These are phyloP conservation scores for Coenonympha glycerion DNA, from an alignment of 2,888 invertebrate species.

Conservation along the genomic window DNA sequence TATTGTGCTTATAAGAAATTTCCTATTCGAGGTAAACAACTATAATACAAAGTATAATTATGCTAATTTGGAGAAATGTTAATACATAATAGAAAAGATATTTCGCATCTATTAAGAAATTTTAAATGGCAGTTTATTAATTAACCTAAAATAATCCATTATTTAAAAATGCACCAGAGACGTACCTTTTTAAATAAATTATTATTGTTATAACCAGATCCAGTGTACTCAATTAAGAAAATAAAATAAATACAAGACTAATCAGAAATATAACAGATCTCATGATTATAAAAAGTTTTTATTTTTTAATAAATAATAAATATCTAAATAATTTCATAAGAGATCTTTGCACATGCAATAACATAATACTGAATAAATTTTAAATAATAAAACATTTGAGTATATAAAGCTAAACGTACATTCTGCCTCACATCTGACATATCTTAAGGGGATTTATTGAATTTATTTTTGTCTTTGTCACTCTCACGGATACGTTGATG, in stretches of 20 bases:
- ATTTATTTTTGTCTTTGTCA: too few species aligned
- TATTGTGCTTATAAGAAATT: constrained; percentile 34
- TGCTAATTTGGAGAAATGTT: not conserved
- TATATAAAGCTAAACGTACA: too few species aligned
- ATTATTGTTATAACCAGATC: too few species aligned
- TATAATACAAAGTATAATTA: constrained; percentile 7
- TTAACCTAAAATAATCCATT: not conserved
- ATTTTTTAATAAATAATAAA: not conserved
- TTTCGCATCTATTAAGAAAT: not conserved
- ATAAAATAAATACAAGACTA: not conserved
- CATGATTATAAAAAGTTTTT: not conserved
- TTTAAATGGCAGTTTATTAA: not conserved
- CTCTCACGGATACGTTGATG: too few species aligned
- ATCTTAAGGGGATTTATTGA: too few species aligned
- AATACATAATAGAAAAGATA: not conserved
- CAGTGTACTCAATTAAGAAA: too few species aligned
- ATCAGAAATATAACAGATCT: not conserved
- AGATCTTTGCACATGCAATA: not conserved
- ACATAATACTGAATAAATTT: constrained; percentile 1
- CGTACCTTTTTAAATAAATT: too few species aligned
- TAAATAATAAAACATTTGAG: too few species aligned
- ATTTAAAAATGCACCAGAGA: too few species aligned
- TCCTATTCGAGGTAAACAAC: constrained; percentile 9
- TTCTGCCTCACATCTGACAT: too few species aligned
- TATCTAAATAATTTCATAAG: not conserved